A percentile compares a stretch with the other conserved stretches of the same genome.
These are phyloP conservation scores for Notodromas monacha DNA, from an alignment of 2,888 invertebrate genomes.

Conservation along the genomic window DNA sequence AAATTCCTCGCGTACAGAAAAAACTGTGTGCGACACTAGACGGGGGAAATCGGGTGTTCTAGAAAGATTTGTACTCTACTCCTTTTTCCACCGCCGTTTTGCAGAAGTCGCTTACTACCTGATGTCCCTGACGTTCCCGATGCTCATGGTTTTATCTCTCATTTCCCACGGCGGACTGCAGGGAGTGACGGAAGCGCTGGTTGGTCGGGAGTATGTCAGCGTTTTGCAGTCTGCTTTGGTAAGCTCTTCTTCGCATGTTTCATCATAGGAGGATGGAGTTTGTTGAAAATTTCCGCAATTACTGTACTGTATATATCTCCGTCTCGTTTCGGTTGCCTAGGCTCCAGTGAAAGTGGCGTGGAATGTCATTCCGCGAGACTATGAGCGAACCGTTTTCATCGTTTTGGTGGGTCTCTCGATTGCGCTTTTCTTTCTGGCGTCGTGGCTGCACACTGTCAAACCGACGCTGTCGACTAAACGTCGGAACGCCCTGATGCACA, in stretches of 20 bases:
- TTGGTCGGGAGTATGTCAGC: no score
- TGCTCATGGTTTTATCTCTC: not conserved
- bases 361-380: conserved; percentile 15
- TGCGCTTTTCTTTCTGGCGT: conserved; percentile 16
- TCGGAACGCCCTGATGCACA: conserved; percentile 15
- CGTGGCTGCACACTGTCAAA: conserved; percentile 15
- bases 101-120: no score
- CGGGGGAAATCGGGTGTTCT: no score
- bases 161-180: not conserved
- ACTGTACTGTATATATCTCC: conserved; percentile 2
- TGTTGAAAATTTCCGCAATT: not conserved
- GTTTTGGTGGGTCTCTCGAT: conserved; percentile 14
- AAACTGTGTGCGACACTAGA: no score
- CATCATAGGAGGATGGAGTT: conserved; percentile 6
- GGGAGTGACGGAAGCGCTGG: no score
- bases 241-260: no score
- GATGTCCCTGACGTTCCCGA: no score
- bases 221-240: no score
- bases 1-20: no score
- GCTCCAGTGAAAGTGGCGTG: conserved; percentile 11
- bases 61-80: no score
- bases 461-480: conserved; percentile 17
- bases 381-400: conserved; percentile 14
- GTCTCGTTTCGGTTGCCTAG: not conserved
- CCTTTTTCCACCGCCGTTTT: no score